Conservation (phyloP, 1,140 invertebrate genomes). For the Drosophila santomea region DNA sequence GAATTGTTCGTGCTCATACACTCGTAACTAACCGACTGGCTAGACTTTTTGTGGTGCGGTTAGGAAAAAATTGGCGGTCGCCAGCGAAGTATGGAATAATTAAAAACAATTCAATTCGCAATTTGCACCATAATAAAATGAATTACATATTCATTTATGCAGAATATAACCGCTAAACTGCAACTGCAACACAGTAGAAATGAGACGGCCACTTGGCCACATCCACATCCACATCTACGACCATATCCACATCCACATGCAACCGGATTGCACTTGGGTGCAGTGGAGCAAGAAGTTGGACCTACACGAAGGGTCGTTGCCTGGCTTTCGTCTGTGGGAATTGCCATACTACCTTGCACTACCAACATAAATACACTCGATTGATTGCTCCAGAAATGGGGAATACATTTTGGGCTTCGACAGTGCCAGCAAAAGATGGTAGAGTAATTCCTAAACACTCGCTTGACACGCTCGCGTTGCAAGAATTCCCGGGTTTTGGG, state of each 20-base stretch:
- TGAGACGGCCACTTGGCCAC: slow-evolving; percentile 28
- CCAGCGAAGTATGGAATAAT: slow-evolving; percentile 48
- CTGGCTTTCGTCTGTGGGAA: slow-evolving; percentile 51
- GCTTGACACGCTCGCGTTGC: slow-evolving; percentile 1
- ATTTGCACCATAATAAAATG: slow-evolving; percentile 78
- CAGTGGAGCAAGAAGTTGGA: slow-evolving; percentile 63
- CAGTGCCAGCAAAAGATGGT: background rate
- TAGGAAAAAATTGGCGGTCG: slow-evolving; percentile 43
- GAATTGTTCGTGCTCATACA: slow-evolving; percentile 24
- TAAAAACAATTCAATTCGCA: slow-evolving; percentile 78
- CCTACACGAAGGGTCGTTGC: slow-evolving; percentile 53
- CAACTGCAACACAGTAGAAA: slow-evolving; percentile 54
- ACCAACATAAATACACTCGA: slow-evolving; percentile 4
- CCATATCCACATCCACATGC: slow-evolving; percentile 14
- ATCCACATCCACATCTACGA: background rate
- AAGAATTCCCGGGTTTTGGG: slow-evolving; percentile 13
- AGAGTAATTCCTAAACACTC: background rate
- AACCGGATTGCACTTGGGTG: slow-evolving; percentile 29
- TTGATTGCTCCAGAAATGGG: slow-evolving; percentile 32
- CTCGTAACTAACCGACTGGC: slow-evolving; percentile 15
- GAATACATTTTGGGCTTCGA: background rate
- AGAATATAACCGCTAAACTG: slow-evolving; percentile 73
- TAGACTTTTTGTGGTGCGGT: slow-evolving; percentile 33
- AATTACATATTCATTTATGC: slow-evolving; percentile 79
- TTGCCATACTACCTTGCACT: background rate